Conservation (phyloP, 2,797 vertebrate species). For the Paratrypauchen microcephalus region DNA sequence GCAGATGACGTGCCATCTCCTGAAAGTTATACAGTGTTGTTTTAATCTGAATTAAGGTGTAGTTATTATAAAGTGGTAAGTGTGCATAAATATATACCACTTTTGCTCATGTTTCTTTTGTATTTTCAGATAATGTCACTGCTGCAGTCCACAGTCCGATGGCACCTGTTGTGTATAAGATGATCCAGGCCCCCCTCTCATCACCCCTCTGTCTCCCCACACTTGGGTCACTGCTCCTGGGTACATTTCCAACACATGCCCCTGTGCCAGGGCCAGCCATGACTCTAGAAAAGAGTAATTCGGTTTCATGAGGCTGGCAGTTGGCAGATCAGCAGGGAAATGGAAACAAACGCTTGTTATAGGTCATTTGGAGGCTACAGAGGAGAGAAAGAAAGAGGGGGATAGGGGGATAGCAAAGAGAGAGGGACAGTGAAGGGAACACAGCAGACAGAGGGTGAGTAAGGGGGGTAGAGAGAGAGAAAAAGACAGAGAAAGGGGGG, state of each 20-base stretch:
- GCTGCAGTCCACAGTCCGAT: slow-evolving; percentile 31
- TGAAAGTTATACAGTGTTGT: no score
- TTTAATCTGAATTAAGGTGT: no score
- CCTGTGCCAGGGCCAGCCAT: slow-evolving; percentile 37
- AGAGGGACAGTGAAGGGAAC: slow-evolving; percentile 16
- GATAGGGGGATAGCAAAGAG: not conserved
- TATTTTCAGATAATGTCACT: slow-evolving; percentile 18
- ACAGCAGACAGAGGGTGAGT: no score
- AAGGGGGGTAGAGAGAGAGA: slow-evolving; percentile 13
- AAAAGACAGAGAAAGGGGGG: not conserved
- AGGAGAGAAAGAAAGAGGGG: slow-evolving; percentile 17
- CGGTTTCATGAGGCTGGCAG: slow-evolving; percentile 58
- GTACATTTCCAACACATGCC: slow-evolving; percentile 33
- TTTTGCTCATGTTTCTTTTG: not conserved
- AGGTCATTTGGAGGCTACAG: slow-evolving; percentile 47
- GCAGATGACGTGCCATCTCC: no score
- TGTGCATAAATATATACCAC: no score
- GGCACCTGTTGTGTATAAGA: slow-evolving; percentile 7
- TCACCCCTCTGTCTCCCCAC: not conserved
- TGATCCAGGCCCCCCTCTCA: not conserved
- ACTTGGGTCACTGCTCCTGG: slow-evolving; percentile 27
- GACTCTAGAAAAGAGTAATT: slow-evolving; percentile 46
- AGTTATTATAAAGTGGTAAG: no score
- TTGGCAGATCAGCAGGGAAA: slow-evolving; percentile 55
- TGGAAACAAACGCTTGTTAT: slow-evolving; percentile 56